A percentile compares a stretch with the other conserved stretches of the same genome.
Conservation (phyloP, 2,113 vertebrate genomes). For the Anas platyrhynchos region DNA sequence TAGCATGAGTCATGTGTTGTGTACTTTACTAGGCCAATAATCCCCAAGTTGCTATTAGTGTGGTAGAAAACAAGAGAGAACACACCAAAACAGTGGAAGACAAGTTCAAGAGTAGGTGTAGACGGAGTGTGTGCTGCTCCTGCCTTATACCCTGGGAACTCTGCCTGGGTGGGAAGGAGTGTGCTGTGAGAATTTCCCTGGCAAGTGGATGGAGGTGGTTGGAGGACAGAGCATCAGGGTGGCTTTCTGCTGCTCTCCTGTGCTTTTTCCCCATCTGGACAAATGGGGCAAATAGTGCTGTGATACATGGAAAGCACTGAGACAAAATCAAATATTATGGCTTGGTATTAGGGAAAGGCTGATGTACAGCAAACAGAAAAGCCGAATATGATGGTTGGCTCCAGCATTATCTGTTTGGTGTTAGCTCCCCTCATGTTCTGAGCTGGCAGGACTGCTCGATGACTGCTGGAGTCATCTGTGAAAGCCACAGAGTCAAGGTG, state of each 20-base stretch:
- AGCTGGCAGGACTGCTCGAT: neutral
- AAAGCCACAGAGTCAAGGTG: neutral
- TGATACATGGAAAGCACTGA: neutral
- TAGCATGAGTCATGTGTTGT: neutral
- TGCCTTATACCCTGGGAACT: neutral
- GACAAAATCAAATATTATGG: neutral
- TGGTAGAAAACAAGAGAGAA: neutral
- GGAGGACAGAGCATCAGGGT: neutral
- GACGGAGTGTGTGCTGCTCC: neutral
- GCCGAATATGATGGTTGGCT: neutral
- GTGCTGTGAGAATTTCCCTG: neutral
- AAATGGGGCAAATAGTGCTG: neutral
- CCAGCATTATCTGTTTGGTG: neutral
- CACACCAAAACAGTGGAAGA: neutral
- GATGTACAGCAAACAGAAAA: neutral
- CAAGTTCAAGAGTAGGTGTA: neutral
- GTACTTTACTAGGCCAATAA: neutral
- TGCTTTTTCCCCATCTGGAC: neutral
- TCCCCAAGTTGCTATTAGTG: neutral
- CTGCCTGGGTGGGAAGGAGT: neutral
- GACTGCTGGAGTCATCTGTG: neutral
- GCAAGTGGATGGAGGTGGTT: neutral
- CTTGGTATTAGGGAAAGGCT: neutral
- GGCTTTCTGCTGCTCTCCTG: neutral
- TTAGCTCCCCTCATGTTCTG: neutral